These are phyloP conservation scores for Tonatia bakeri DNA, from an alignment of 2,113 vertebrate genomes.

Conservation along the genomic window DNA sequence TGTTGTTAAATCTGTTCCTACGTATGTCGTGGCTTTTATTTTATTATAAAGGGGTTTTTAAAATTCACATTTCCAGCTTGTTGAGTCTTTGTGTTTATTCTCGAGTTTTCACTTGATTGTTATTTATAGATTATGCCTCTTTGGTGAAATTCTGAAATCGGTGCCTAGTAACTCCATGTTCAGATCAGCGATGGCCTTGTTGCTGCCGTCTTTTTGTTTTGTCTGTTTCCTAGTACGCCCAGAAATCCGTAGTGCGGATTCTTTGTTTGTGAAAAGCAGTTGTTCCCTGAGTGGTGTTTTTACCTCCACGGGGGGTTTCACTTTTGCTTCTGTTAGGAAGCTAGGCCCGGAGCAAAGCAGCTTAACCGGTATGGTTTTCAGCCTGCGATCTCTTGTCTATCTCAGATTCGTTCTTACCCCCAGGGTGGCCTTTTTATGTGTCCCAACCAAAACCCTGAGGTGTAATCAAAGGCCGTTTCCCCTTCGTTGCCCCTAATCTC, in stretches of 20 bases:
- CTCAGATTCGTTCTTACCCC: background rate
- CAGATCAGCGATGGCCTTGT: background rate
- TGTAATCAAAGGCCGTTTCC: background rate
- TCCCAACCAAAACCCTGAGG: background rate
- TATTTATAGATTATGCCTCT: background rate
- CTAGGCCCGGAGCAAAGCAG: background rate
- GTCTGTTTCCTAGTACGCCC: background rate
- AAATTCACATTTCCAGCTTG: background rate
- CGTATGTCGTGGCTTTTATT: background rate
- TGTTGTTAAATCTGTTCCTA: background rate
- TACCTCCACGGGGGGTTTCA: background rate
- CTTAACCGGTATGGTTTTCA: background rate
- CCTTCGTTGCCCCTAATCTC: background rate
- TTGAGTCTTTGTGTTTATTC: background rate
- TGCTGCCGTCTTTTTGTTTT: background rate
- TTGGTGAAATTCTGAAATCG: background rate
- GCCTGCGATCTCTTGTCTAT: background rate
- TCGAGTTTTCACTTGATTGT: background rate
- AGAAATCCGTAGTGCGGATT: slow-evolving; percentile 3
- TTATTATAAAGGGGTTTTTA: background rate
- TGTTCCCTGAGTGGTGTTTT: background rate
- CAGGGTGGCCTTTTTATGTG: background rate
- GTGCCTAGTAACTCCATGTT: background rate
- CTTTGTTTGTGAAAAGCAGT: background rate
- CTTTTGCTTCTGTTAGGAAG: background rate